A percentile compares a stretch with the other conserved stretches of the same genome.
Evolutionary conservation across 2,888 invertebrate species (phyloP).

Genomic region (Macrophya annulata): DNA sequence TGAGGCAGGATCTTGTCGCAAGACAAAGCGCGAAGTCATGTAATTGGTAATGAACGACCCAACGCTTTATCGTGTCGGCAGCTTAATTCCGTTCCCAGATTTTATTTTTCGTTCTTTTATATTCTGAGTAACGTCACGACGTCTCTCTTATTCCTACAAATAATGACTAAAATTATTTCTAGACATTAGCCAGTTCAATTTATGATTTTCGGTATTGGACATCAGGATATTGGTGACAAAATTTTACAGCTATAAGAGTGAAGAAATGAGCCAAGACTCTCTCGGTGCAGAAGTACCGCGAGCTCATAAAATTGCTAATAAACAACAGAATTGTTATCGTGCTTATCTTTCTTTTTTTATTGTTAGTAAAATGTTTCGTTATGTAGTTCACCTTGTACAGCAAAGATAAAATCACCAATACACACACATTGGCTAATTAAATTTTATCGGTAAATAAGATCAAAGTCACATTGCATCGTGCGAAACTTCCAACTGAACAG

Average conservation of each 20-base stretch:
- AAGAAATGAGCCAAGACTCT: background rate
- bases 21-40: slow-evolving; percentile 6
- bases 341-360: background rate
- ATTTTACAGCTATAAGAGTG: background rate
- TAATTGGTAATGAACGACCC: slow-evolving; percentile 19
- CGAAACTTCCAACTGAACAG: background rate
- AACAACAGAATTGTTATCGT: slow-evolving; percentile 12
- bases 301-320: slow-evolving; percentile 33
- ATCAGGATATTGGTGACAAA: background rate
- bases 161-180: background rate
- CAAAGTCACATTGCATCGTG: background rate
- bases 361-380: background rate
- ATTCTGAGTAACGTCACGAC: background rate
- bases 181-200: background rate
- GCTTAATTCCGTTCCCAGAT: background rate
- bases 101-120: background rate
- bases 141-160: no score
- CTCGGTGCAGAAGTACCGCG: background rate
- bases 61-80: background rate
- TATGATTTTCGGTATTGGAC: background rate
- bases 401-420: background rate
- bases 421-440: background rate
- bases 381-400: background rate
- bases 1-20: background rate
- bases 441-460: background rate